These are phyloP conservation scores for Hypolimnas misippus DNA, from an alignment of 2,888 invertebrate species.

Conservation along the genomic window DNA sequence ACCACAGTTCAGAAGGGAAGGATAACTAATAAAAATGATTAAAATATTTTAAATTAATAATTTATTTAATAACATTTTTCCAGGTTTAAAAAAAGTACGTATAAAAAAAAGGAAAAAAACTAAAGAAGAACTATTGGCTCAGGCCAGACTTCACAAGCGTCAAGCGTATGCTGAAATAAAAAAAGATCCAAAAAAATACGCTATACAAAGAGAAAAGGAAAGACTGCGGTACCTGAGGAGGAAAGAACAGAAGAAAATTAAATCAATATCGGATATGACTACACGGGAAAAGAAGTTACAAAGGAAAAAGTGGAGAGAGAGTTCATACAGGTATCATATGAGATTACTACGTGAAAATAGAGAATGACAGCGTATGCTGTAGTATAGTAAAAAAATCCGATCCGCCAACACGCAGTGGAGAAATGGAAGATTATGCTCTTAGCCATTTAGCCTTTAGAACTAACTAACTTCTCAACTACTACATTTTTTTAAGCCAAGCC, in stretches of 20 bases:
- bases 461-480: no score
- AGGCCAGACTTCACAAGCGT: neutral
- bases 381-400: no score
- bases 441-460: no score
- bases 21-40: no score
- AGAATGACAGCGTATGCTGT: no score
- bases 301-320: neutral
- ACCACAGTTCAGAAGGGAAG: no score
- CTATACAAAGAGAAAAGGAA: slow-evolving; percentile 11
- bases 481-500: no score
- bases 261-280: slow-evolving; percentile 5
- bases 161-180: slow-evolving; percentile 14
- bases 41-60: neutral
- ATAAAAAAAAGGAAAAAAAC: neutral
- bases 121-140: neutral
- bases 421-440: no score
- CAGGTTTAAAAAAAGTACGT: neutral
- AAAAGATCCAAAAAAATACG: slow-evolving; percentile 12
- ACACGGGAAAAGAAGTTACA: neutral
- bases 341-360: no score
- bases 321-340: neutral
- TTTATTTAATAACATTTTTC: neutral
- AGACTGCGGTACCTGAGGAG: slow-evolving; percentile 7
- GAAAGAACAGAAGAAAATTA: slow-evolving; percentile 14
- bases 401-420: no score